A percentile compares a stretch with the other conserved stretches of the same genome.
Evolutionary conservation across 2,797 vertebrate species (phyloP).

Genomic region (Helicolenus hilgendorfi): DNA sequence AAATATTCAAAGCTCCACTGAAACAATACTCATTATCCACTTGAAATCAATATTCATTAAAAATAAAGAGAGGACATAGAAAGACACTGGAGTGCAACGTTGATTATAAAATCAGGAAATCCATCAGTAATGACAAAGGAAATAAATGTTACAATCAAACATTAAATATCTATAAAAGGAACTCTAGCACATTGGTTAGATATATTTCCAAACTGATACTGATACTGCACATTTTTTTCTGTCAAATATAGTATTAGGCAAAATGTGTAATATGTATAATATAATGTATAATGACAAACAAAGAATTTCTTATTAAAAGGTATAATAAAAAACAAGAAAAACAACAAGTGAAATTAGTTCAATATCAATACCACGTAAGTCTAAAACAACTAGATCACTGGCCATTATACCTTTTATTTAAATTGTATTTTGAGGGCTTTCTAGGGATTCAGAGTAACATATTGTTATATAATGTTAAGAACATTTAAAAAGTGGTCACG

Average conservation of each 20-base stretch:
- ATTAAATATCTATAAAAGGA: conserved; percentile 33
- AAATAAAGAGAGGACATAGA: neutral
- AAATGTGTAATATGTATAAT: neutral
- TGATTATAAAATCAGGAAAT: neutral
- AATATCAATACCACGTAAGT: neutral
- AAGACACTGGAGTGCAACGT: neutral
- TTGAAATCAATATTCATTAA: neutral
- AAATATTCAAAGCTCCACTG: neutral
- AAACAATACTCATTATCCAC: neutral
- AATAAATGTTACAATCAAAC: conserved; percentile 10
- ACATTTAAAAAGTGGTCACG: neutral
- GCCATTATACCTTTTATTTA: neutral
- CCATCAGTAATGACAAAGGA: conserved; percentile 15
- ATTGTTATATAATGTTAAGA: neutral
- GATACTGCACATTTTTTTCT: neutral
- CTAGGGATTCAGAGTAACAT: neutral
- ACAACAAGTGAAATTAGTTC: neutral
- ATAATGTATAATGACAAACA: neutral
- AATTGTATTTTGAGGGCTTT: neutral
- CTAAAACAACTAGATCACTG: neutral
- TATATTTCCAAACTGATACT: neutral
- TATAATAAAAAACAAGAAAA: neutral
- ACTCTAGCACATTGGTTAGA: neutral
- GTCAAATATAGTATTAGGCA: neutral
- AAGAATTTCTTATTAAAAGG: neutral